These are phyloP conservation scores for Andrena praecox DNA, from an alignment of 2,888 invertebrate genomes.

Conservation along the genomic window DNA sequence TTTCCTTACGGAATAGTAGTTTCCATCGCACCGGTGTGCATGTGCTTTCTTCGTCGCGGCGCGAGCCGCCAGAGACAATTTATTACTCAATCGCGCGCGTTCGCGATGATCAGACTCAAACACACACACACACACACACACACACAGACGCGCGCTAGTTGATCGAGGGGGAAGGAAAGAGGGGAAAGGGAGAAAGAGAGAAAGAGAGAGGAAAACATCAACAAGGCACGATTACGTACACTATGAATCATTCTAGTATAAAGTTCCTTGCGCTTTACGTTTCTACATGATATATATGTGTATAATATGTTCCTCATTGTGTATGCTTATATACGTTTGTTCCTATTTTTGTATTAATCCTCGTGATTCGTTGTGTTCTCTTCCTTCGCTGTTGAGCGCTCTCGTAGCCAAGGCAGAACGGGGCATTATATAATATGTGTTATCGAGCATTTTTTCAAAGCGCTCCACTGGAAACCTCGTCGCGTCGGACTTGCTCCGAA, in stretches of 20 bases:
- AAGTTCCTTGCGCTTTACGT: constrained; percentile 81
- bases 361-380: constrained; percentile 70
- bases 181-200: neutral
- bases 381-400: constrained; percentile 56
- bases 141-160: no score
- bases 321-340: constrained; percentile 75
- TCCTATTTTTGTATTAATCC: constrained; percentile 80
- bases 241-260: constrained; percentile 73
- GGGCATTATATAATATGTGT: constrained; percentile 52
- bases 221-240: constrained; percentile 57
- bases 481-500: neutral
- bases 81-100: constrained; percentile 11
- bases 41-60: constrained; percentile 14
- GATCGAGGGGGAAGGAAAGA: neutral
- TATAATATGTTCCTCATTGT: constrained; percentile 80
- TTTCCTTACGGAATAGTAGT: constrained; percentile 5
- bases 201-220: constrained; percentile 28
- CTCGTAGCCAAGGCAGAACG: constrained; percentile 44
- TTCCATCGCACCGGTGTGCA: constrained; percentile 18
- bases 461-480: constrained; percentile 7
- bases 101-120: neutral
- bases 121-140: no score
- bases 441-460: constrained; percentile 35
- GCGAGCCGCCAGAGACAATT: constrained; percentile 6
- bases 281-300: constrained; percentile 65